Evolutionary conservation across 1,140 invertebrate genomes (phyloP), one percentile per base, ranked within the genome.

Genomic region (Paralvinella palmiformis): DNA sequence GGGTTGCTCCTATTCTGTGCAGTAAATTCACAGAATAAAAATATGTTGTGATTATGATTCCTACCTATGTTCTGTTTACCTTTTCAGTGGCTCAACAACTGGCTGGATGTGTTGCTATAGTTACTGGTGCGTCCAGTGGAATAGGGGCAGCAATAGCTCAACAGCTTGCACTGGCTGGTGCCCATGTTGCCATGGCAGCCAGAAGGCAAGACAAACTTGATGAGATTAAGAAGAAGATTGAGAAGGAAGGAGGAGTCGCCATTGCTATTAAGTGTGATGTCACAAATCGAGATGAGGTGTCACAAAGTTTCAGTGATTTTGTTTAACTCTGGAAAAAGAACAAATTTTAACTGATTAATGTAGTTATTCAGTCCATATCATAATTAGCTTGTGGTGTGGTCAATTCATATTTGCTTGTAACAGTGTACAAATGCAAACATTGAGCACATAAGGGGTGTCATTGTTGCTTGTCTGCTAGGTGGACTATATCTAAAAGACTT

Each of bases 181-280:
- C 63, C 10, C 27, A 17, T 15, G 64, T 66, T 31, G 64, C 61
- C 24, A 36, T 66, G 44, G 62, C 29, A n/a, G 63, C 64, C 20
- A 31, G 64, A 44, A 50, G 58, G 13, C 29, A 29, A 5, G 29
- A 65, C 31, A 33, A 53, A 33, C 45, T 66, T n/a, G 29, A 22
- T 3, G 35, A 64, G 20, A 29, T 66, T 24, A 44, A 57, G 35
- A 29, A 65, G 6, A 17, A 29, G 7, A 66, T 66, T 17, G 45
- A 63, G 33, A 44, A 15, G n/a, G 41, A 62, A 29, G 59, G 62
- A n/a, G 64, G 64, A 2, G 32, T 64, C 24, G 61, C 61, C 4
- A 75, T 79, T 35, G 67, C 68, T 57, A 67, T 78, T 0, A 72
- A 74, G 65, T 71, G 73, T 41, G 78, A 80, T 69, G 76, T 80